Base-by-base conservation (phyloP, 2,888 invertebrate genomes). In the Apotomis betuletana region DNA sequence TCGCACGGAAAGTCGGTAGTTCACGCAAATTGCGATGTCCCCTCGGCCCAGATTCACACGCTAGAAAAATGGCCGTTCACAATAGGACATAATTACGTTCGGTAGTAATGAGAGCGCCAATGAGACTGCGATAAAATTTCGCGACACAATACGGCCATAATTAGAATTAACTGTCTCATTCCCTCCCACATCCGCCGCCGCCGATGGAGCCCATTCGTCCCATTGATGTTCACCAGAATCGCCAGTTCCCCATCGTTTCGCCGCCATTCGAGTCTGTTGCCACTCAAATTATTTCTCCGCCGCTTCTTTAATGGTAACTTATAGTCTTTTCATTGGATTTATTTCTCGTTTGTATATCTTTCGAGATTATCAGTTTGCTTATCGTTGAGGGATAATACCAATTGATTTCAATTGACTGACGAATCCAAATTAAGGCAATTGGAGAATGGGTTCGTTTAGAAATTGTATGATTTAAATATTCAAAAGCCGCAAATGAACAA, bases 111-210 rank as follows among this genome's bases (percentile, higher is more conserved):
- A 92, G 87, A 83, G 84, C 80, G 84, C 87, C 90, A 91, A 92
- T 92, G 92, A 91, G 92, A 91, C 90, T 87, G 91, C 91, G 86
- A 92, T 92, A 92, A 92, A 92, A 91, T 89, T 90, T 89, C 84
- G 87, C 83, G 86, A 82, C 85, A 92, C 92, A 93, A 92, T 92
- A 88, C 87, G 81, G 81, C 81, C 85, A 86, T 92, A 91, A 92
- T 93, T 93, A 92, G 90, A 91, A 93, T 92, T 91, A 92, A 92
- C 92, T 90, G 90, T 92, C 88, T 90, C 90, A 83, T 88, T 87
- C 87, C 86, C 89, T 80, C 91, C 91, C 89, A 92, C 92, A 89
- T 88, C 88, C 86, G 85, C 88, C 85, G 82, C 82, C 83, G 82
- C 81, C 84, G 83, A 84, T 81, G 83, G 86, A 87, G 49, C 52